Evolutionary conservation across 2,113 vertebrate genomes (phyloP), one percentile per base, ranked within the genome.

Genomic region (Oncorhynchus mykiss): DNA sequence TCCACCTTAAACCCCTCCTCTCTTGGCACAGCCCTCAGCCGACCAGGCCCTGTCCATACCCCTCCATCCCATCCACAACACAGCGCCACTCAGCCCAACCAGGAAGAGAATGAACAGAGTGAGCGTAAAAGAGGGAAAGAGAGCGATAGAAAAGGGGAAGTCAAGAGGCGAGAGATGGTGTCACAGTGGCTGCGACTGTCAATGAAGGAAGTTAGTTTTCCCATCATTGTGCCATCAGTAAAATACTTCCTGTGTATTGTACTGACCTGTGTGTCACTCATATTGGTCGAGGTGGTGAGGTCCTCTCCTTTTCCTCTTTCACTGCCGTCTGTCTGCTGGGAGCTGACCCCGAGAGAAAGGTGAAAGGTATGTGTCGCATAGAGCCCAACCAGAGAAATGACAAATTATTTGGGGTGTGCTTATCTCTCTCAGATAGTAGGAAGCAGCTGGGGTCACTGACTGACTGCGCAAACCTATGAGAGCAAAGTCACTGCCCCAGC

Each of bases 261-360:
- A 94, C 96, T 93, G 78, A 97, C 96, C 90, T 95, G 88, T 1
- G 83, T 71, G 24, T 86, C 79, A 82, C 84, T 94, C 88, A 91
- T 91, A 78, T 84, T 70, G 70, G 71, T 82, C 12, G 70, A 73
- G 60, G 77, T 74, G 74, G 76, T 70, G 62, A 88, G 86, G 70
- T 34, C 81, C 76, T 87, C 78, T 24, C 67, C 79, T 78, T 76
- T 27, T 78, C 72, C 76, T 54, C 82, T 74, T 67, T 78, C 79
- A 7, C 68, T 16, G 71, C 34, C 4, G 45, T 48, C 68, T 24
- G 72, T 67, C 1, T 16, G 79, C 73, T 70, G 80, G 84, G 71
- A 89, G 90, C 96, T 95, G 88, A 74, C 22, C 82, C 77, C 22
- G 87, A 57, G 72, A 39, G 11, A 78, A 80, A 76, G 68, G 77